Conservation (phyloP, 2,888 invertebrate species). For the Craniophora ligustri region DNA sequence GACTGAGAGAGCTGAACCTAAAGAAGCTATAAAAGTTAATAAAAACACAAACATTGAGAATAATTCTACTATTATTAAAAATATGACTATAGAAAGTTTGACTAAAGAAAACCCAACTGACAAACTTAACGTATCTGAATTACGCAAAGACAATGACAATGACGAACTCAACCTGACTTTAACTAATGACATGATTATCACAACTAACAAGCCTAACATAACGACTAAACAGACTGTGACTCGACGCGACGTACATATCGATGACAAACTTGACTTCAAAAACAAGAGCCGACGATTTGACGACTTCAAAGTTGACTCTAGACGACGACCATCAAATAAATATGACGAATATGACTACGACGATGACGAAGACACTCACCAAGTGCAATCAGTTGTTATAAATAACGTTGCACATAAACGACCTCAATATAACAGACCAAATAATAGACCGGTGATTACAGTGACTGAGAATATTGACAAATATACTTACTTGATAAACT, state of each 20-base stretch:
- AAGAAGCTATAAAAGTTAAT: constrained; percentile 50
- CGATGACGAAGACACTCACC: constrained; percentile 74
- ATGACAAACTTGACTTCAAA: constrained; percentile 90
- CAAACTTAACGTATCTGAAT: constrained; percentile 53
- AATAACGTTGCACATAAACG: constrained; percentile 78
- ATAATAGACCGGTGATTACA: constrained; percentile 74
- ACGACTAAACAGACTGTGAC: constrained; percentile 60
- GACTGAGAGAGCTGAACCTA: constrained; percentile 61
- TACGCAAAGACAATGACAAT: constrained; percentile 49
- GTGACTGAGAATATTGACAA: constrained; percentile 85
- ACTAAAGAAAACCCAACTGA: constrained; percentile 48
- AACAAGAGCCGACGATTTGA: constrained; percentile 81
- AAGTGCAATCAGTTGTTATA: constrained; percentile 80
- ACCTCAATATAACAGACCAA: constrained; percentile 62
- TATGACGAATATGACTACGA: constrained; percentile 72
- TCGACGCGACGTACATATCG: constrained; percentile 70
- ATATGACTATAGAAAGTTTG: constrained; percentile 56
- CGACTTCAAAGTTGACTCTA: constrained; percentile 64
- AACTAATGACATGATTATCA: constrained; percentile 52
- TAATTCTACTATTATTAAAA: constrained; percentile 58
- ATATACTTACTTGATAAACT: constrained; percentile 86
- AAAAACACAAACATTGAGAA: constrained; percentile 57
- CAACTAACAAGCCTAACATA: constrained; percentile 29
- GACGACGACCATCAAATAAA: constrained; percentile 68
- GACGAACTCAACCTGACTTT: constrained; percentile 57